These are phyloP conservation scores for Zaprionus tsacasi DNA, from an alignment of 1,140 invertebrate species.

Conservation along the genomic window DNA sequence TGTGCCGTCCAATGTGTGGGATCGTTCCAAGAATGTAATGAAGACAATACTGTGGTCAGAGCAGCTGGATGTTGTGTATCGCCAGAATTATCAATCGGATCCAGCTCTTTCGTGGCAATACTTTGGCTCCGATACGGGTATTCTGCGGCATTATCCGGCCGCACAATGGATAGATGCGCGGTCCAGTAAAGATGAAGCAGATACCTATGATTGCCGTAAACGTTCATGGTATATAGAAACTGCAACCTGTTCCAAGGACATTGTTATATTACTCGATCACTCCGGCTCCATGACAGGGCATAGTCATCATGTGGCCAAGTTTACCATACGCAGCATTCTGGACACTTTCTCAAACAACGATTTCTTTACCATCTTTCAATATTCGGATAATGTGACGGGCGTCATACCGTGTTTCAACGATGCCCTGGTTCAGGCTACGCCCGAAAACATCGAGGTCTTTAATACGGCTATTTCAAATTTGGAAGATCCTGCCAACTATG, in stretches of 20 bases:
- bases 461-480: constrained; percentile 89
- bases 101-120: constrained; percentile 97
- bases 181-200: constrained; percentile 85
- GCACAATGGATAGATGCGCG: constrained; percentile 85
- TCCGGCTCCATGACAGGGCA: constrained; percentile 99
- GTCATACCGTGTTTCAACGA: constrained; percentile 93
- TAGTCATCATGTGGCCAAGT: constrained; percentile 87
- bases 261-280: constrained; percentile 97
- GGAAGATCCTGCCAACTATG: constrained; percentile 89
- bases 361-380: constrained; percentile 96
- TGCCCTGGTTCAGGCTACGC: constrained; percentile 95
- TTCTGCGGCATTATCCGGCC: constrained; percentile 95
- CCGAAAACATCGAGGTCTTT: constrained; percentile 93
- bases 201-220: constrained; percentile 93
- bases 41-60: constrained; percentile 95
- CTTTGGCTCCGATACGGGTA: constrained; percentile 96
- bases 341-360: constrained; percentile 99
- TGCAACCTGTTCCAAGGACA: constrained; percentile 98
- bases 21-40: constrained; percentile 87
- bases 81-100: constrained; percentile 93
- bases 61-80: constrained; percentile 92
- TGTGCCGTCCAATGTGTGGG: constrained; percentile 97
- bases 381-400: constrained; percentile 87
- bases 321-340: constrained; percentile 93
- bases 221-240: constrained; percentile 98